phyloP scores from a whole-genome alignment of 2,888 invertebrate genomes.

The Acronicta aceris region DNA sequence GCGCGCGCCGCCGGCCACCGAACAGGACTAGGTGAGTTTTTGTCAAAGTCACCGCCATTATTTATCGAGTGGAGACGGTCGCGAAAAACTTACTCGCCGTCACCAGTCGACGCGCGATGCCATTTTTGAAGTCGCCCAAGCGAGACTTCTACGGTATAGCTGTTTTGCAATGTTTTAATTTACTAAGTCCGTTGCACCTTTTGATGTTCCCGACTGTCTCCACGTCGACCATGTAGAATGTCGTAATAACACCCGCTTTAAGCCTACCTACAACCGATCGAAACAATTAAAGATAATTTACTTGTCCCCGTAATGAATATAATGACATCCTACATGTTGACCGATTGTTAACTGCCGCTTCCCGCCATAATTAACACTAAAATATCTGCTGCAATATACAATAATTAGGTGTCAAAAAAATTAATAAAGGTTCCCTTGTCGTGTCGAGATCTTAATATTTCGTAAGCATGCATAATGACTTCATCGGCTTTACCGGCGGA shows the following conservation, averaged over 20 bases:
- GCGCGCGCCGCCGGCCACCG: slow-evolving; percentile 85
- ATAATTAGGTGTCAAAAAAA: slow-evolving; percentile 60
- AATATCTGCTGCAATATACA: slow-evolving; percentile 41
- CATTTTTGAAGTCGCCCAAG: slow-evolving; percentile 85
- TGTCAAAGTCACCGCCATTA: slow-evolving; percentile 88
- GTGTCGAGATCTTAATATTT: slow-evolving; percentile 67
- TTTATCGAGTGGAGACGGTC: slow-evolving; percentile 89
- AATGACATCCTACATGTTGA: slow-evolving; percentile 54
- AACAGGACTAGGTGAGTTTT: slow-evolving; percentile 89
- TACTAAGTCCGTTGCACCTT: slow-evolving; percentile 71
- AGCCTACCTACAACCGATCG: slow-evolving; percentile 43
- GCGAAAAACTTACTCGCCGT: slow-evolving; percentile 87
- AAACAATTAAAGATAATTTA: slow-evolving; percentile 54
- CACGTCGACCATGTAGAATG: slow-evolving; percentile 65
- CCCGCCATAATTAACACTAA: slow-evolving; percentile 52
- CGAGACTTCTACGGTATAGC: slow-evolving; percentile 79
- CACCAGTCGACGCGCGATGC: slow-evolving; percentile 80
- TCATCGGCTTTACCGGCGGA: slow-evolving; percentile 68
- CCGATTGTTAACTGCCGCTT: slow-evolving; percentile 43
- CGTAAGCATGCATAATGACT: slow-evolving; percentile 79
- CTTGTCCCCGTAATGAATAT: slow-evolving; percentile 44
- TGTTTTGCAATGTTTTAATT: slow-evolving; percentile 88
- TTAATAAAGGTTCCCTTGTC: slow-evolving; percentile 46
- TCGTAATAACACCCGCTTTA: slow-evolving; percentile 48
- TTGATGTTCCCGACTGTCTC: slow-evolving; percentile 84